A percentile compares a stretch with the other conserved stretches of the same genome.
These are phyloP conservation scores for Pangasius larnaudii DNA, from an alignment of 2,797 vertebrate species.

Conservation along the genomic window DNA sequence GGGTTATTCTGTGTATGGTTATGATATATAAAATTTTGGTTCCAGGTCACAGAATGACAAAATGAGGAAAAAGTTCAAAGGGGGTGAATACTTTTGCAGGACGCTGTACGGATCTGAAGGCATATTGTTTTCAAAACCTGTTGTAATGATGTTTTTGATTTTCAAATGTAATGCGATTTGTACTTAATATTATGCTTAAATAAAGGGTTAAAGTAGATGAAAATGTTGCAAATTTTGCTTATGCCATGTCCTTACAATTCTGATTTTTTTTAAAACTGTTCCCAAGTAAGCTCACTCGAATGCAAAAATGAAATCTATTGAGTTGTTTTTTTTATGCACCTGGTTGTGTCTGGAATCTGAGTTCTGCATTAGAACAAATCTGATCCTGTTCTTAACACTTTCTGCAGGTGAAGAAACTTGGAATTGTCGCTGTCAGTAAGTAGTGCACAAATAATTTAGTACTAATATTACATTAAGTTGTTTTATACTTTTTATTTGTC, in stretches of 20 bases:
- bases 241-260: neutral
- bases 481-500: neutral
- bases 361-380: neutral
- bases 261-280: neutral
- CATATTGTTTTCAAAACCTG: neutral
- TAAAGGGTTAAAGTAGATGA: neutral
- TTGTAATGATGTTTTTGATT: neutral
- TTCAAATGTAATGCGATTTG: too few relatives aligned
- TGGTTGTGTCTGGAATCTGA: neutral
- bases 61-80: neutral
- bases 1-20: neutral
- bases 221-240: neutral
- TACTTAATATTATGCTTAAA: neutral
- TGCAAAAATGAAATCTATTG: neutral
- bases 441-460: slow-evolving; percentile 55
- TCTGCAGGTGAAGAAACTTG: slow-evolving; percentile 88
- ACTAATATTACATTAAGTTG: neutral
- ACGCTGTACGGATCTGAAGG: neutral
- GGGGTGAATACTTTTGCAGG: neutral
- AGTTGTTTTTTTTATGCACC: neutral
- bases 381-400: slow-evolving; percentile 30
- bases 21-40: neutral
- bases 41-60: neutral
- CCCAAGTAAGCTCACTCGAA: neutral
- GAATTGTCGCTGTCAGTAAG: slow-evolving; percentile 95